phyloP scores from a whole-genome alignment of 2,888 invertebrate species.

The Dryadula phaetusa region DNA sequence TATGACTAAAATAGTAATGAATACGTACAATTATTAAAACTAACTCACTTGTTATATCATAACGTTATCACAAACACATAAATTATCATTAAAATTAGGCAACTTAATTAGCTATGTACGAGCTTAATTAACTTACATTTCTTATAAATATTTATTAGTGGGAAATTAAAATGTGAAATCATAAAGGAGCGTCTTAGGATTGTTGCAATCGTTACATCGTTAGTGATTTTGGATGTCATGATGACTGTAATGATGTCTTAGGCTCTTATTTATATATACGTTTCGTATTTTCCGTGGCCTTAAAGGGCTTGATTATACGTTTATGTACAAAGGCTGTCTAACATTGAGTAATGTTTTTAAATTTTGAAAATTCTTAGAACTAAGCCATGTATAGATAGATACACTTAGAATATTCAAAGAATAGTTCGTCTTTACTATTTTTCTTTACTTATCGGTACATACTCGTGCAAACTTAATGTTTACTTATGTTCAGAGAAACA shows the following conservation, averaged over 20 bases:
- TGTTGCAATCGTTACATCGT: background rate
- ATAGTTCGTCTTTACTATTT: constrained; percentile 5
- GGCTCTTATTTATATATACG: background rate
- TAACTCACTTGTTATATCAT: constrained; percentile 16
- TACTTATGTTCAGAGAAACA: constrained; percentile 9
- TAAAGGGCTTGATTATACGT: constrained; percentile 10
- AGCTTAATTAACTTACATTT: constrained; percentile 21
- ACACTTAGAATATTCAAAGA: constrained; percentile 4
- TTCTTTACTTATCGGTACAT: constrained; percentile 14
- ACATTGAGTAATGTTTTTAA: constrained; percentile 5
- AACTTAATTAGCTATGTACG: constrained; percentile 20
- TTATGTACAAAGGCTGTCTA: background rate
- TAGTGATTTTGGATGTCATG: constrained; percentile 19
- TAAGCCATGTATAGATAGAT: constrained; percentile 1
- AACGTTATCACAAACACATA: constrained; percentile 22
- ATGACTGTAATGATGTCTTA: background rate
- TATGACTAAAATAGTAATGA: constrained; percentile 16
- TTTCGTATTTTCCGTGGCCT: constrained; percentile 9
- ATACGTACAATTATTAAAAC: constrained; percentile 14
- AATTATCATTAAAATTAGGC: constrained; percentile 28
- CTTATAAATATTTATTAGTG: constrained; percentile 30
- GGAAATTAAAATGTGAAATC: constrained; percentile 24
- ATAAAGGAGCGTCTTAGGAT: background rate
- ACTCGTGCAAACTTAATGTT: constrained; percentile 11
- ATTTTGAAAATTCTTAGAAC: constrained; percentile 9